Conservation (phyloP, 1,140 invertebrate genomes). For the Adoxophyes honmai region DNA sequence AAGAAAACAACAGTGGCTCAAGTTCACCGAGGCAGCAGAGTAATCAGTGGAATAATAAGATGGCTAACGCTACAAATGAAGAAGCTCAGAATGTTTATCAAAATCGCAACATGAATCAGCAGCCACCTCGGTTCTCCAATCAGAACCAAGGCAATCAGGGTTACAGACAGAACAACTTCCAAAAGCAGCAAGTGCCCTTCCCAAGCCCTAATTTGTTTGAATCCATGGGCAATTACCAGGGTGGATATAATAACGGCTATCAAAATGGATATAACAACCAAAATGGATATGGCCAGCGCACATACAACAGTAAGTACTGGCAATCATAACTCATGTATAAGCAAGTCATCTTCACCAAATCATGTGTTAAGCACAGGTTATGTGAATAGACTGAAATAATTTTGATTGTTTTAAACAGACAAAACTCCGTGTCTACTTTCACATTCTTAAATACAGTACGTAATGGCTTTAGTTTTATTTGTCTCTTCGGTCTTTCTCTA, state of each 20-base stretch:
- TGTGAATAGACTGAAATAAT: too few relatives aligned
- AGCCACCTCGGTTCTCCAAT: constrained; percentile 63
- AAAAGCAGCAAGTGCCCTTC: constrained; percentile 65
- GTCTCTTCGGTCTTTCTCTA: too few relatives aligned
- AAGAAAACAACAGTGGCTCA: constrained; percentile 68
- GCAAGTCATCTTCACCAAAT: too few relatives aligned
- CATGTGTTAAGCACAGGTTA: too few relatives aligned
- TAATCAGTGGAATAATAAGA: constrained; percentile 74
- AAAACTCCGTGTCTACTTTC: too few relatives aligned
- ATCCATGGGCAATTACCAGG: constrained; percentile 69
- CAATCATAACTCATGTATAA: too few relatives aligned
- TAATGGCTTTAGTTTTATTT: too few relatives aligned
- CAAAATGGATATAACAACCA: constrained; percentile 69
- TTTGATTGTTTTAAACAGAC: too few relatives aligned
- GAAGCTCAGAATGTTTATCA: constrained; percentile 53
- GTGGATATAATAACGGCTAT: constrained; percentile 70
- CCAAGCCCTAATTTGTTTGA: constrained; percentile 70
- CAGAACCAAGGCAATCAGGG: constrained; percentile 60
- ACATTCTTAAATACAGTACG: too few relatives aligned
- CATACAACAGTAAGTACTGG: constrained; percentile 56
- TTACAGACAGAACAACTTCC: constrained; percentile 63
- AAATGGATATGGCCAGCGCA: constrained; percentile 65
- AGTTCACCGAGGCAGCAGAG: constrained; percentile 64
- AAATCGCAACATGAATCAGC: constrained; percentile 52
- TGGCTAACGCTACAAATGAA: constrained; percentile 52